Evolutionary conservation across 2,113 vertebrate genomes (phyloP).

Genomic region (Lampris megalopsis): DNA sequence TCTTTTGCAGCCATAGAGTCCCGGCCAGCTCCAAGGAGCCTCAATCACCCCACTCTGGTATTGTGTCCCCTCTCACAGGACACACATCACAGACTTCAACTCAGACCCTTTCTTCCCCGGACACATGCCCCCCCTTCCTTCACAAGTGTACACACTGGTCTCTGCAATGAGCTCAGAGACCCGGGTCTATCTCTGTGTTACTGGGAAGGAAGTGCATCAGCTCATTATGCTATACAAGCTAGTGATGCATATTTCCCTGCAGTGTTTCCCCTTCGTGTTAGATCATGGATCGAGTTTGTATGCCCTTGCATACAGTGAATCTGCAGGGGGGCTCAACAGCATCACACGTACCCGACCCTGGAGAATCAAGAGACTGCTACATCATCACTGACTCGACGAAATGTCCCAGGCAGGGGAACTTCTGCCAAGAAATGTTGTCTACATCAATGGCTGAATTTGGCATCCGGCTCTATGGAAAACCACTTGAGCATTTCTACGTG

Average conservation of each 20-base stretch:
- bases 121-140: constrained; percentile 67
- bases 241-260: constrained; percentile 33
- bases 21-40: constrained; percentile 82
- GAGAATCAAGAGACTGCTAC: constrained; percentile 52
- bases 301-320: constrained; percentile 32
- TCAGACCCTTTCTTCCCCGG: constrained; percentile 58
- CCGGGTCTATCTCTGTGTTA: constrained; percentile 3
- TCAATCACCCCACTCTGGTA: constrained; percentile 81
- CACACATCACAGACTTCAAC: constrained; percentile 71
- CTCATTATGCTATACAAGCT: constrained; percentile 5
- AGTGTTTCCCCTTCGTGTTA: constrained; percentile 30
- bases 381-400: constrained; percentile 68
- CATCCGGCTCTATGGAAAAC: neutral
- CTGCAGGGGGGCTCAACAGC: constrained; percentile 29
- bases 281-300: constrained; percentile 52
- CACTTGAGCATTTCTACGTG: constrained; percentile 45
- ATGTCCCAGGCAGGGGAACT: constrained; percentile 35
- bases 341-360: constrained; percentile 42
- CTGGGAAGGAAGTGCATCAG: constrained; percentile 9
- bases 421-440: constrained; percentile 56
- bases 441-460: constrained; percentile 26
- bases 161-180: constrained; percentile 42
- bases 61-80: constrained; percentile 81
- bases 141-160: constrained; percentile 59
- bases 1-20: constrained; percentile 82